Percentiles rank a stretch among this genome's conserved stretches.
phyloP scores from a whole-genome alignment of 2,113 vertebrate species.

The Pelusios castaneus region DNA sequence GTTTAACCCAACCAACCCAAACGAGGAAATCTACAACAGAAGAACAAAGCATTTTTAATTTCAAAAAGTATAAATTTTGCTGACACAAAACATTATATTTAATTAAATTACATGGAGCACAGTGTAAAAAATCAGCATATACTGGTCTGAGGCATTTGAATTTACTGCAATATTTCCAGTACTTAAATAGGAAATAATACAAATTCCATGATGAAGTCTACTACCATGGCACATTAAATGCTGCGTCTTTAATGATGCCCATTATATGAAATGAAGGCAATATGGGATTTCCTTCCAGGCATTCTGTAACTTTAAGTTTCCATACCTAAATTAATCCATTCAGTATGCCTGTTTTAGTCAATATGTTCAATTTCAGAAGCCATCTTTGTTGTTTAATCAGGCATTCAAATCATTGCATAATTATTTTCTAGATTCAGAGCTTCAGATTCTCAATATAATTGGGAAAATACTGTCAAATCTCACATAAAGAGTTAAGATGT shows the following conservation, averaged over 20 bases:
- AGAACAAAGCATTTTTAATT: not conserved
- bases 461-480: not conserved
- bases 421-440: not conserved
- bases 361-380: not conserved
- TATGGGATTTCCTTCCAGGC: not conserved
- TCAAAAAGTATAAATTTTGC: not conserved
- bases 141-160: not conserved
- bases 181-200: not conserved
- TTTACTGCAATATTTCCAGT: not conserved
- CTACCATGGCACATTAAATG: not conserved
- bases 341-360: not conserved
- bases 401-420: not conserved
- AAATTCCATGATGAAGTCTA: not conserved
- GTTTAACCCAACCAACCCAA: not conserved
- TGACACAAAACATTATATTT: not conserved
- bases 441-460: not conserved
- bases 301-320: not conserved
- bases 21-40: not conserved
- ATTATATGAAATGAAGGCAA: not conserved
- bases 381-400: not conserved
- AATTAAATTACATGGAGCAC: not conserved
- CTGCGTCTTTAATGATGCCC: not conserved
- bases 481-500: not conserved
- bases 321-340: not conserved
- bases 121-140: not conserved